Evolutionary conservation across 2,888 invertebrate genomes (phyloP), one percentile per base, ranked within the genome.

Genomic region (Euclidia mi): DNA sequence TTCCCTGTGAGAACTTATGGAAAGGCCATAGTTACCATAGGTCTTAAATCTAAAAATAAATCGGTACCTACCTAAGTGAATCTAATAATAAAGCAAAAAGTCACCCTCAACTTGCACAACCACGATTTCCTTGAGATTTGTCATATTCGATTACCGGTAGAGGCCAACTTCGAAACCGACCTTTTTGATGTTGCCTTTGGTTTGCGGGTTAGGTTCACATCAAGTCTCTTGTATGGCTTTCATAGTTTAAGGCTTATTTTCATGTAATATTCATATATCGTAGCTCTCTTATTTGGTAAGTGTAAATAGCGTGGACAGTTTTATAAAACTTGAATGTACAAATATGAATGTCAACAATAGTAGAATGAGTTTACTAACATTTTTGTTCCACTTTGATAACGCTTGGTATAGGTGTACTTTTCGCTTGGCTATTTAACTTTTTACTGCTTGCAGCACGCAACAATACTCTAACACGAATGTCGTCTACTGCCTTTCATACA

Each of bases 311-410:
- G 20, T 3, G 20, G 7, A 7, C 20, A 4, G 7, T 25, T 25
- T 25, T 25, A 6, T 25, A 7, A 25, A 25, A 20, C 20, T 20
- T 20, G 0, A 20, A 25, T 25, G 0, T 63, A 45, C 58, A 40
- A 52, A 52, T 42, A 56, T n/a, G n/a, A n/a, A n/a, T n/a, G n/a
- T 57, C 28, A 48, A 62, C 52, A 52, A 38, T 40, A 32, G 11
- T 15, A 28, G 20, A 17, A n/a, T 53, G 52, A 66, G 61, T 57
- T 62, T 59, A 56, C 71, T 74, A 70, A 74, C 71, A 70, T 76
- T 79, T n/a, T 25, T 75, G 82, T 77, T 82, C 82, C 71, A 84
- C 71, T 84, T 85, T 81, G 81, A 84, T 87, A 87, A 82, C 67
- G 58, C 60, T 56, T 62, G 61, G 58, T 64, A 65, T 63, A 81